A percentile compares a stretch with the other conserved stretches of the same genome.
phyloP scores from a whole-genome alignment of 2,888 invertebrate genomes.

The Dicranocentrus wangi region DNA sequence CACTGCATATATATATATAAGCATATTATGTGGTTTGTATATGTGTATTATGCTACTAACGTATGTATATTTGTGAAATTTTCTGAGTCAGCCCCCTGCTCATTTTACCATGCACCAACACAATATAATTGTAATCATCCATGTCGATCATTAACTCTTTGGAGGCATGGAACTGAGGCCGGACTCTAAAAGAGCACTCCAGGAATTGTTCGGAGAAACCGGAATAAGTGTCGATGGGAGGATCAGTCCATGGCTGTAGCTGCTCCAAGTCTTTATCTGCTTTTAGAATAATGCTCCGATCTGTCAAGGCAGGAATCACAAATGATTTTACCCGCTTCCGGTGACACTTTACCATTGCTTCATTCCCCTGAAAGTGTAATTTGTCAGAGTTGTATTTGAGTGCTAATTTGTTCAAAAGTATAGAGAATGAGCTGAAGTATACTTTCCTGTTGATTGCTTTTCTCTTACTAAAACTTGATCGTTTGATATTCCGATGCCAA shows the following conservation, averaged over 20 bases:
- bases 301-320: not conserved
- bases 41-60: too few species aligned
- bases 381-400: too few species aligned
- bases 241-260: not conserved
- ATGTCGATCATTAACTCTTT: not conserved
- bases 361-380: not conserved
- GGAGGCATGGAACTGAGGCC: not conserved
- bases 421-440: not conserved
- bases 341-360: not conserved
- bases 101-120: not conserved
- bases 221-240: not conserved
- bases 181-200: not conserved
- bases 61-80: too few species aligned
- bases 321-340: not conserved
- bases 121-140: slow-evolving; percentile 6
- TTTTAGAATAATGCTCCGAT: too few species aligned
- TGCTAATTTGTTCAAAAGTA: too few species aligned
- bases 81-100: too few species aligned
- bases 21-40: too few species aligned
- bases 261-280: too few species aligned
- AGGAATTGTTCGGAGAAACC: not conserved
- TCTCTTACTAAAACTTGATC: not conserved
- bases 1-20: too few species aligned
- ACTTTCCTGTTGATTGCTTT: not conserved
- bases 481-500: not conserved